Base-by-base conservation (phyloP, 92 coral and sea anemone genomes). In the Bergia puertoricense region DNA sequence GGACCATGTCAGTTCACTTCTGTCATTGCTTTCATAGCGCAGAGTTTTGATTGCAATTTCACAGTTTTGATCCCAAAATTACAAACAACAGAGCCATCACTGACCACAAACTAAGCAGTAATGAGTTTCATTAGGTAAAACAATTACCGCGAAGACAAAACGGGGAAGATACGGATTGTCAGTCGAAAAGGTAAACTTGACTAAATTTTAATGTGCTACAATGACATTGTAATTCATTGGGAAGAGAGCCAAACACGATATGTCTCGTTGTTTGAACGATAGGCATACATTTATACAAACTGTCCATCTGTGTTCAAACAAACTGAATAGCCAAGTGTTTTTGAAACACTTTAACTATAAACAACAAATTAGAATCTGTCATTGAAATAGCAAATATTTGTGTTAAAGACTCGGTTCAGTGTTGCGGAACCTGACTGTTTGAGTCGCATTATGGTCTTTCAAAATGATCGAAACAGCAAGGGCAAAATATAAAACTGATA, bases 341-440 rank as follows among this genome's bases (percentile, higher is more conserved):
- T 73, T 71, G 23, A 13, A 69, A 69, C 79, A 84, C 79, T 57
- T 68, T 83, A 46, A 23, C 18, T 37, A 5, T 46, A 71, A 43
- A 84, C 66, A 71, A 72, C 79, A 84, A 71, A 84, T 84, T 84
- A 71, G 43, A 23, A 44, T 82, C 86, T 82, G 75, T 82, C 41
- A 82, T n/a, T 30, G 57, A 82, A 68, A 72, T 20, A 62, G 16
- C 77, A 84, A 84, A 84, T 84, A 84, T 84, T 84, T 84, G 87
- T 71, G 87, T 84, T 69, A 14, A 48, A 43, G 16, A 67, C 62
- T 14, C 78, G 5, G 65, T 45, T 69, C 54, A 84, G 54, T 75
- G 65, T 48, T 84, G 87, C 77, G 87, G 78, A 84, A 69, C 78
- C 37, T 15, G 59, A 44, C 9, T 66, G 76, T 67, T 67, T 82